Conservation (phyloP, 35 echinoderm and acorn worm species). For the Nesometra sesokonis region DNA sequence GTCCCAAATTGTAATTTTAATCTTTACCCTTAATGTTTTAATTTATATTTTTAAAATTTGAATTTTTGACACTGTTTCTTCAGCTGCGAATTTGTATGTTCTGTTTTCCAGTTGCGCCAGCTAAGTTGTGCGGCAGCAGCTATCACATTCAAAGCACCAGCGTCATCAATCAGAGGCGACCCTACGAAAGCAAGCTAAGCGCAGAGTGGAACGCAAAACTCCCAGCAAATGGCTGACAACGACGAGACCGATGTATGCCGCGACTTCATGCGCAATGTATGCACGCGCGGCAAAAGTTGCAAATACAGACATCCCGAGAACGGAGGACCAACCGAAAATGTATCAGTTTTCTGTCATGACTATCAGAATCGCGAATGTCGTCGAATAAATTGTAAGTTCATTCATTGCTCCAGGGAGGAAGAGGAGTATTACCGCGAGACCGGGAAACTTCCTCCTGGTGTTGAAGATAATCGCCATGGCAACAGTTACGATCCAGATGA, state of each 20-base stretch:
- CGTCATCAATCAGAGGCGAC: neutral
- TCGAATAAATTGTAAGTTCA: constrained; percentile 74
- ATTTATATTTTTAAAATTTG: no score
- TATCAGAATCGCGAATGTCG: constrained; percentile 82
- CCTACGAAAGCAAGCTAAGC: neutral
- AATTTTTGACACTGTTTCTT: neutral
- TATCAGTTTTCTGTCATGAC: constrained; percentile 85
- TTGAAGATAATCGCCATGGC: constrained; percentile 19
- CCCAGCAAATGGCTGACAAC: neutral
- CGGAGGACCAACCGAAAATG: constrained; percentile 8
- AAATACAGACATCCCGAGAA: constrained; percentile 86
- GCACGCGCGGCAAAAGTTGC: constrained; percentile 79
- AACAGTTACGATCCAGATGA: constrained; percentile 14
- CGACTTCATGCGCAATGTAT: constrained; percentile 95
- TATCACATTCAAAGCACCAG: neutral
- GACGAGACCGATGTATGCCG: constrained; percentile 49
- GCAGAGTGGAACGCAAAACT: neutral
- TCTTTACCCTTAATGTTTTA: no score
- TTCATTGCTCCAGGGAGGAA: constrained; percentile 71
- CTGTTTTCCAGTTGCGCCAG: neutral
- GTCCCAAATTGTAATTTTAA: no score
- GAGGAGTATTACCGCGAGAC: constrained; percentile 85
- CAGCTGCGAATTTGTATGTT: neutral
- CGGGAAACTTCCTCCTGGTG: constrained; percentile 52
- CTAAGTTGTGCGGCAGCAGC: neutral